Base-by-base conservation (phyloP, 2,797 vertebrate species). In the Pampus argenteus region DNA sequence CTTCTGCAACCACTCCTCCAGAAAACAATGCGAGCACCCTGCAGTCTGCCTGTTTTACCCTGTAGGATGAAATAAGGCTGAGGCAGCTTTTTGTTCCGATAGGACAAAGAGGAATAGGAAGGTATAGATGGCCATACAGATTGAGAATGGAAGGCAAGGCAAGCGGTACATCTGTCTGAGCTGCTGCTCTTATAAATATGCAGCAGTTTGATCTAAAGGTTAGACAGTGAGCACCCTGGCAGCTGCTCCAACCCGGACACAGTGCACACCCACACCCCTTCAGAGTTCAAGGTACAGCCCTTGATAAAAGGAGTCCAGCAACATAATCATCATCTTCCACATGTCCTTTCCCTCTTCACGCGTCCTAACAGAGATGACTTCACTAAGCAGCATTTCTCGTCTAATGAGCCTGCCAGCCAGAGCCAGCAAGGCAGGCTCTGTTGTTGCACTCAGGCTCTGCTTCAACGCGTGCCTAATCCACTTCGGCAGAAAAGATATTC, bases 181-280 rank as follows among this genome's bases (percentile, higher is more conserved):
- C 71, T 13, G n/a, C 71, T 56, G 20, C 1, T 76, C 80, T 86
- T 54, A 90, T 90, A 74, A 87, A 90, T 89, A 92, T 90, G 83
- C 66, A 92, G 66, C 61, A 83, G 77, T 29, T 74, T 81, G 45
- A 84, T 75, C 80, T 81, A 69, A 86, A 84, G 83, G 78, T 81
- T 81, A 72, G 59, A 55, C 59, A 29, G 66, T 40, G 70, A 49
- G 61, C 58, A 73, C 59, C 66, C 59, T 17, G 40, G 34, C 90
- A 89, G 89, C 86, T 92, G 89, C 84, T 84, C 28, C n/a, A 7
- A 26, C 55, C 25, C 34, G 69, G 25, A 72, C 70, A 69, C 28
- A 25, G n/a, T 13, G 6, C 26, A 44, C 55, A 52, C 55, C 26
- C 3, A 44, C 38, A 59, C 28, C 3, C 15, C 20, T 17, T 42